Evolutionary conservation across 37 sponge, comb jelly and placozoan genomes (phyloP).

Genomic region (Halichondria panicea): DNA sequence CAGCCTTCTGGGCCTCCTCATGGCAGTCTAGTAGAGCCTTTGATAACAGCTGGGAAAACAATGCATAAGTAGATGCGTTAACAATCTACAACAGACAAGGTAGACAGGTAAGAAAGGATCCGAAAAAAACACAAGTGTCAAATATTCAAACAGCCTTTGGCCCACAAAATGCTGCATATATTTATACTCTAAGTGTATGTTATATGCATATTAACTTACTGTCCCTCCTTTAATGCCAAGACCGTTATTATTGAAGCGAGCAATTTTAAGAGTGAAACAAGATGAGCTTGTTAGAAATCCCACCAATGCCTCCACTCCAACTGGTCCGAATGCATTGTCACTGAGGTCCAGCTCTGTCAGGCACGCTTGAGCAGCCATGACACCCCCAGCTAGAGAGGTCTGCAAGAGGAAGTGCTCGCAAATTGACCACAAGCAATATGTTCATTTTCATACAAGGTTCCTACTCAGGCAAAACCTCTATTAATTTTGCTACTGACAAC

Average conservation of each 20-base stretch:
- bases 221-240: constrained; percentile 88
- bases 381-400: constrained; percentile 78
- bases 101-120: neutral
- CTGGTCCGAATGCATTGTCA: constrained; percentile 99
- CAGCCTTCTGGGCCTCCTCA: constrained; percentile 69
- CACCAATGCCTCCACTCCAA: constrained; percentile 82
- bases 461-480: too few relatives aligned
- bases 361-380: constrained; percentile 77
- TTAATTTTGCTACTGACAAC: too few relatives aligned
- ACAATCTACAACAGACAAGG: neutral
- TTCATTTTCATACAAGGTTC: neutral
- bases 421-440: neutral
- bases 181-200: neutral
- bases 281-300: constrained; percentile 84
- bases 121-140: neutral
- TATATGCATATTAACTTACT: constrained; percentile 45
- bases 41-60: constrained; percentile 59
- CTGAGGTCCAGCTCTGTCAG: constrained; percentile 92
- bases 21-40: constrained; percentile 75
- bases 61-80: neutral
- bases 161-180: neutral
- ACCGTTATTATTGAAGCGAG: constrained; percentile 96
- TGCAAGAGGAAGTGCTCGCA: neutral
- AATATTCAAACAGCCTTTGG: neutral
- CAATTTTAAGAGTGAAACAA: constrained; percentile 76